Evolutionary conservation across 2,113 vertebrate species (phyloP), one percentile per base, ranked within the genome.

Genomic region (Amphiprion percula): DNA sequence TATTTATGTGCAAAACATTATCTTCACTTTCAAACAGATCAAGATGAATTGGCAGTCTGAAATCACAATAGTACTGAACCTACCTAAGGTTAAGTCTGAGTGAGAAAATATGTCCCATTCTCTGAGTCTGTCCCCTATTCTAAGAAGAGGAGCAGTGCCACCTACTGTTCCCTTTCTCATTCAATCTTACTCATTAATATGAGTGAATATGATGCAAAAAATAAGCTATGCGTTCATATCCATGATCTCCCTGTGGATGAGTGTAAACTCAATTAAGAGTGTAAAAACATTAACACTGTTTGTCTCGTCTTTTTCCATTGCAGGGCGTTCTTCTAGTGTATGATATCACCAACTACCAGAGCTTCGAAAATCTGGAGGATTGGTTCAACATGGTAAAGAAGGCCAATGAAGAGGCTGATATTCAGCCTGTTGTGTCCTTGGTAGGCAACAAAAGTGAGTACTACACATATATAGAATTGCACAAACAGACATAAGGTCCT

Each of bases 381-480:
- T 99, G 98, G 98, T 96, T 95, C 90, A 93, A 92, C 74, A 95
- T 95, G 93, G 95, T 99, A 86, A 99, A 98, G 93, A 99, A 98
- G 89, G 96, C 96, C 84, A 98, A 95, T 1, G 97, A 99, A 86
- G 98, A 98, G 59, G 96, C 96, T 21, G 97, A 98, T 79, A 91
- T 93, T 78, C 96, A 96, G 83, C 98, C 97, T 1, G 94, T 97
- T n/a, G 78, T 99, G 80, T 96, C 96, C 10, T 93, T 99, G 93
- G 95, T 99, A 83, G 98, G 97, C 88, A 99, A 99, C 94, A 99
- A 99, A 95, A 96, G 98, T 99, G 94, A 98, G 97, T 96, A 69
- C 67, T 16, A 33, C 26, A 54, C 24, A 68, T 0, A 49, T 21
- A 71, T 5, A 6, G 47, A 30, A 19, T 39, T 12, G 61, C 54